Percentiles rank a stretch among this genome's conserved stretches.
phyloP scores from a whole-genome alignment of 2,888 invertebrate genomes.

The Lasius fuliginosus region DNA sequence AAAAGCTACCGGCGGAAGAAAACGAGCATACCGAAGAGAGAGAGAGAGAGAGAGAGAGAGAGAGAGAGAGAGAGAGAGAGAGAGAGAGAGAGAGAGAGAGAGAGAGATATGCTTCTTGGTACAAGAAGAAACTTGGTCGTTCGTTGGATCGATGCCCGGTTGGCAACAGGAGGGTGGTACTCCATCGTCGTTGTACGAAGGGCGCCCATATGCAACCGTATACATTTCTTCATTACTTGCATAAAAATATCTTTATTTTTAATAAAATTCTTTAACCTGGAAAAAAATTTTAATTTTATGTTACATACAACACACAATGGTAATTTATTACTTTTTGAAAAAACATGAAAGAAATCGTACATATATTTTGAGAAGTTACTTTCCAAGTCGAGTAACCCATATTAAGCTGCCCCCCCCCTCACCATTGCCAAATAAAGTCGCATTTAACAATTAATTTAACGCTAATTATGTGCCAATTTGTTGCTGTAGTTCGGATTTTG shows the following conservation, averaged over 20 bases:
- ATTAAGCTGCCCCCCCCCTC: no score
- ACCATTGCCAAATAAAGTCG: no score
- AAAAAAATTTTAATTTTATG: neutral
- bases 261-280: neutral
- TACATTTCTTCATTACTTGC: neutral
- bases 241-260: slow-evolving; percentile 7
- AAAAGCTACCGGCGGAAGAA: slow-evolving; percentile 55
- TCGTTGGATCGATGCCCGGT: slow-evolving; percentile 84
- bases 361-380: neutral
- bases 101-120: slow-evolving; percentile 65
- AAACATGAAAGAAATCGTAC: neutral
- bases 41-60: slow-evolving; percentile 47
- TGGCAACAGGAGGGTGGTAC: slow-evolving; percentile 81
- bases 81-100: slow-evolving; percentile 32
- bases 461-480: no score
- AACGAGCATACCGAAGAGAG: slow-evolving; percentile 39
- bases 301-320: neutral
- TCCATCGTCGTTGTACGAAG: slow-evolving; percentile 59
- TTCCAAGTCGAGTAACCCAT: neutral
- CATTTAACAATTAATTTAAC: no score
- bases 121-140: slow-evolving; percentile 73
- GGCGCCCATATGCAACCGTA: slow-evolving; percentile 53
- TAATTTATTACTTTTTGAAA: neutral
- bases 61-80: slow-evolving; percentile 47
- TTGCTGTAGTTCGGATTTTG: no score